These are phyloP conservation scores for Phorcus lineatus DNA, from an alignment of 2,888 invertebrate genomes.

Conservation along the genomic window DNA sequence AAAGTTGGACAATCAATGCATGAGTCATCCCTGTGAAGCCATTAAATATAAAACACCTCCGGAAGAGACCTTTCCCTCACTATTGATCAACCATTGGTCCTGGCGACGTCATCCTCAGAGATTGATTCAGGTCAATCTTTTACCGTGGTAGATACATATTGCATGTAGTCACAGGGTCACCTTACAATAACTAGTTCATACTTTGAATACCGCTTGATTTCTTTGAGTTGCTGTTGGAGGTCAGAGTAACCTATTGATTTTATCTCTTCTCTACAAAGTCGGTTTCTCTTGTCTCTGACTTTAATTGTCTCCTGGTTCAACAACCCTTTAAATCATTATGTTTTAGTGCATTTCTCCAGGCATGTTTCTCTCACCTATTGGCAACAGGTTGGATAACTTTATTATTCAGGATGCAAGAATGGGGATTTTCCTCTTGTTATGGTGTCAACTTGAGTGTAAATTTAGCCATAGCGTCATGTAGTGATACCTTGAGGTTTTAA, in stretches of 20 bases:
- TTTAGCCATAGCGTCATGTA: no score
- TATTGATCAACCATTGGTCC: background rate
- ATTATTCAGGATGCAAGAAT: no score
- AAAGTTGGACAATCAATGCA: slow-evolving; percentile 1
- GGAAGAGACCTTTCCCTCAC: background rate
- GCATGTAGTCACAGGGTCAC: background rate
- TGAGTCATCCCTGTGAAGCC: background rate
- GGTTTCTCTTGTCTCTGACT: background rate
- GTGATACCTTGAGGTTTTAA: no score
- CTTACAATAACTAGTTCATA: background rate
- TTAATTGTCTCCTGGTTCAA: background rate
- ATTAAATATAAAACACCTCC: slow-evolving; percentile 21
- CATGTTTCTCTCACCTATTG: no score
- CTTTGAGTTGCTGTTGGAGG: background rate
- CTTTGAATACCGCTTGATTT: background rate
- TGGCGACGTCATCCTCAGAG: background rate
- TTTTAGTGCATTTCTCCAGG: no score
- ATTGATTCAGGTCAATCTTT: background rate
- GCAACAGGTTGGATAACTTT: no score
- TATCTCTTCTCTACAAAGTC: background rate
- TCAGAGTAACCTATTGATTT: background rate
- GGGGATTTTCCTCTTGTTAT: no score
- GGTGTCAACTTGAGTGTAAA: no score
- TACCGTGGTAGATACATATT: background rate
- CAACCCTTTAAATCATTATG: background rate